Percentiles rank a stretch among this genome's conserved stretches.
phyloP scores from a whole-genome alignment of 2,797 vertebrate species.

The Psittacula derbiana region DNA sequence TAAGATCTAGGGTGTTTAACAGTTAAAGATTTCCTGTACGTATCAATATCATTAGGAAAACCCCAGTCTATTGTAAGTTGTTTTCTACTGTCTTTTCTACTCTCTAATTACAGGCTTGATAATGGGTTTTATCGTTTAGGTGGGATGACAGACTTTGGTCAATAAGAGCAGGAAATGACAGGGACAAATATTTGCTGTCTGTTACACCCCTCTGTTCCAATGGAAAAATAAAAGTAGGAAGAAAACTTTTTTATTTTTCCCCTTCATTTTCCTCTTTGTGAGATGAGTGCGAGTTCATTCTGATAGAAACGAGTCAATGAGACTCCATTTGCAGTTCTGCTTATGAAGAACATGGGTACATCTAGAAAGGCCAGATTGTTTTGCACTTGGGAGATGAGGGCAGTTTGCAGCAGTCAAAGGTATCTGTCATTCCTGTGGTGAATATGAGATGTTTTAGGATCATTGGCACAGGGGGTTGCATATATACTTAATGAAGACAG shows the following conservation, averaged over 20 bases:
- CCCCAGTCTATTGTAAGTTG: not conserved
- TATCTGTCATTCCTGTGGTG: not conserved
- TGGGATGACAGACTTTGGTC: not conserved
- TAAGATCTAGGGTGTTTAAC: not conserved
- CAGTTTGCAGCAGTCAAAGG: not conserved
- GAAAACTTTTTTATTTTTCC: not conserved
- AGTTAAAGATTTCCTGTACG: not conserved
- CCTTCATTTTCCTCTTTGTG: not conserved
- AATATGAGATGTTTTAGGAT: not conserved
- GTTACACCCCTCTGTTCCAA: slow-evolving; percentile 20
- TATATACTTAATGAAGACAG: not conserved
- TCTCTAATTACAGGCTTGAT: not conserved
- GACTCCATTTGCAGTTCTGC: not conserved
- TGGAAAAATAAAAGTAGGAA: slow-evolving; percentile 18
- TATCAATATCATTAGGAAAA: not conserved
- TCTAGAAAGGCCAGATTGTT: not conserved
- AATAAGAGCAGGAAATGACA: slow-evolving; percentile 38
- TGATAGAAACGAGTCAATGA: not conserved
- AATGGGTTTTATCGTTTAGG: not conserved
- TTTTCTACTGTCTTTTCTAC: slow-evolving; percentile 14
- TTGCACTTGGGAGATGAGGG: not conserved
- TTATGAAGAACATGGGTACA: not conserved
- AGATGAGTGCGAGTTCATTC: not conserved
- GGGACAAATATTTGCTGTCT: not conserved
- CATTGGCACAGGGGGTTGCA: not conserved